phyloP scores from a whole-genome alignment of 30 jellyfish, hydroid and myxozoan species.

The Phacellophora camtschatica region DNA sequence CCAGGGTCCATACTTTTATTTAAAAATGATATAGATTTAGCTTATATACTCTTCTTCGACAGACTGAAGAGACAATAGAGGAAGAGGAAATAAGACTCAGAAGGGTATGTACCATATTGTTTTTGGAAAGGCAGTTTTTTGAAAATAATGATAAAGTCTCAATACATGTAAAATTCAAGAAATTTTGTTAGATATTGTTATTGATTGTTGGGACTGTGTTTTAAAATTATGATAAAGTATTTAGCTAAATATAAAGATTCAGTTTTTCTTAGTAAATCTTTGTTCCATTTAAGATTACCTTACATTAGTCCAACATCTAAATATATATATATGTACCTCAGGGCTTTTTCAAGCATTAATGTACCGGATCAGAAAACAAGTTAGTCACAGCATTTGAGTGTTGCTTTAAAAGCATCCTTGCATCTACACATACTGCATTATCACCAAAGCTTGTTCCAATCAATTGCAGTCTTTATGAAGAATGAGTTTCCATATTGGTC shows the following conservation, averaged over 20 bases:
- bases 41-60: background rate
- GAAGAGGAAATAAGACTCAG: slow-evolving; percentile 49
- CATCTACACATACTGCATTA: background rate
- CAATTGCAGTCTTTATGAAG: background rate
- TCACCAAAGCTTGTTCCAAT: background rate
- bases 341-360: slow-evolving; percentile 11
- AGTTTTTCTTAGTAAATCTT: too few relatives aligned
- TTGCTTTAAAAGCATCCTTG: background rate
- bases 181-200: too few relatives aligned
- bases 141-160: too few relatives aligned
- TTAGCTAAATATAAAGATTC: too few relatives aligned
- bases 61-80: slow-evolving; percentile 45
- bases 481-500: background rate
- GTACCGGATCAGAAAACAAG: background rate
- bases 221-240: too few relatives aligned
- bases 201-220: too few relatives aligned
- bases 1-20: background rate
- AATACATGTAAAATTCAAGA: too few relatives aligned
- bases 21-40: too few relatives aligned
- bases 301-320: too few relatives aligned
- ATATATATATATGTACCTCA: too few relatives aligned
- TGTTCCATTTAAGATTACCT: too few relatives aligned
- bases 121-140: too few relatives aligned
- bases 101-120: slow-evolving; percentile 55
- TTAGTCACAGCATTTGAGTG: background rate